A percentile compares a stretch with the other conserved stretches of the same genome.
These are phyloP conservation scores for Margarornis squamiger DNA, from an alignment of 2,797 vertebrate species.

Conservation along the genomic window DNA sequence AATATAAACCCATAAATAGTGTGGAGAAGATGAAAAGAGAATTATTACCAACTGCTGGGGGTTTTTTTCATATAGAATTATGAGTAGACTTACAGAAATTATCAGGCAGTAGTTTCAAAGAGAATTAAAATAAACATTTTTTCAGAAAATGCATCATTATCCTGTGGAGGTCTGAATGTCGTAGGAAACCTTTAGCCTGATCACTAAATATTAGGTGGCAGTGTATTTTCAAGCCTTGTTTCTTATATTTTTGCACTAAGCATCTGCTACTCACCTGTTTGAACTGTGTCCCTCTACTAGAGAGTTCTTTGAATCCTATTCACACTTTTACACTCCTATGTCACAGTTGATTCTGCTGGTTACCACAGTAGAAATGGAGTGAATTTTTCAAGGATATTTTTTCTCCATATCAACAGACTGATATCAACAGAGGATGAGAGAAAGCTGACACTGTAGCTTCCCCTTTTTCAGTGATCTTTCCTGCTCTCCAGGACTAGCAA, in stretches of 20 bases:
- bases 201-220: not conserved
- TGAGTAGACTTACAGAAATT: not conserved
- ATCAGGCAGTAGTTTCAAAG: not conserved
- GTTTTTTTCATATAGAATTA: not conserved
- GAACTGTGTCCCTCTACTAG: not conserved
- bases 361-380: not conserved
- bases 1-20: not conserved
- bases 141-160: not conserved
- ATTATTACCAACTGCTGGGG: not conserved
- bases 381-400: not conserved
- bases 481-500: not conserved
- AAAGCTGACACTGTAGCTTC: not conserved
- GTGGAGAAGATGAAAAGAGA: not conserved
- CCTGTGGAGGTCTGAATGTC: not conserved
- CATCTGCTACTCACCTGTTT: not conserved
- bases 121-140: not conserved
- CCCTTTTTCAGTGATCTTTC: not conserved
- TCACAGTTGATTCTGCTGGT: not conserved
- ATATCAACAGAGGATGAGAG: not conserved
- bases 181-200: not conserved
- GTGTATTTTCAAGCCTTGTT: not conserved
- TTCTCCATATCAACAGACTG: not conserved
- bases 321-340: not conserved
- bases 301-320: not conserved
- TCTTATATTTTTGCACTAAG: not conserved